Evolutionary conservation across 2,113 vertebrate species (phyloP).

Genomic region (Spheniscus mendiculus): DNA sequence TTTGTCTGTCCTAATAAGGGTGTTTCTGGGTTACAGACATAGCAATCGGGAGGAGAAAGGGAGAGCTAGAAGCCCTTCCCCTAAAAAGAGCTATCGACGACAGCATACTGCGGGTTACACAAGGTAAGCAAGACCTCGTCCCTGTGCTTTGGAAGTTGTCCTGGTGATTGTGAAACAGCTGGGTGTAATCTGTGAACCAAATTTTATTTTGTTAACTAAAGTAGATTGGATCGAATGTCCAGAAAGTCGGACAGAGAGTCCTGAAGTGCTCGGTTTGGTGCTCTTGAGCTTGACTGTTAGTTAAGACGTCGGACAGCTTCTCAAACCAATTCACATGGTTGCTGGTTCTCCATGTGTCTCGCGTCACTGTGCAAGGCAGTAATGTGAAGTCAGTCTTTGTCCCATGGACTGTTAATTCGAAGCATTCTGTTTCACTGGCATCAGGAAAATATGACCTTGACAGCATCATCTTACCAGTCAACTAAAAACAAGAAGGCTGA

Average conservation of each 20-base stretch:
- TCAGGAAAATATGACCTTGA: neutral
- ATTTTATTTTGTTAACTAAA: neutral
- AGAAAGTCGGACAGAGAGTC: accelerated
- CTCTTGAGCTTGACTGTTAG: neutral
- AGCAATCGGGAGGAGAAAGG: constrained; percentile 61
- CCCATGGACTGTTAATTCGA: neutral
- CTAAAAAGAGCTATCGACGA: constrained; percentile 70
- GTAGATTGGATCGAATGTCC: accelerated
- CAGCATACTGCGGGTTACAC: constrained; percentile 75
- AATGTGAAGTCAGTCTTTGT: neutral
- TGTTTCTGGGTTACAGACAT: constrained; percentile 46
- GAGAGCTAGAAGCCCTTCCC: constrained; percentile 73
- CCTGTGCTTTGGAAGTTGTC: neutral
- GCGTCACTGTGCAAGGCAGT: neutral
- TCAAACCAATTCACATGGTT: accelerated
- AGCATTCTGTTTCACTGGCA: neutral
- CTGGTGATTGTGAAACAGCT: neutral
- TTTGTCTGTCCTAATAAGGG: neutral
- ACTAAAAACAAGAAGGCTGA: neutral
- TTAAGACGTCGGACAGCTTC: neutral
- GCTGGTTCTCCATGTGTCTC: neutral
- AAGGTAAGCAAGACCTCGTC: constrained; percentile 69
- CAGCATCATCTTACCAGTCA: neutral
- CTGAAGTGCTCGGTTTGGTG: neutral
- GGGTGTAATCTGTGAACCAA: neutral